Conservation (phyloP, 2,113 vertebrate genomes). For the Arvicanthis niloticus region DNA sequence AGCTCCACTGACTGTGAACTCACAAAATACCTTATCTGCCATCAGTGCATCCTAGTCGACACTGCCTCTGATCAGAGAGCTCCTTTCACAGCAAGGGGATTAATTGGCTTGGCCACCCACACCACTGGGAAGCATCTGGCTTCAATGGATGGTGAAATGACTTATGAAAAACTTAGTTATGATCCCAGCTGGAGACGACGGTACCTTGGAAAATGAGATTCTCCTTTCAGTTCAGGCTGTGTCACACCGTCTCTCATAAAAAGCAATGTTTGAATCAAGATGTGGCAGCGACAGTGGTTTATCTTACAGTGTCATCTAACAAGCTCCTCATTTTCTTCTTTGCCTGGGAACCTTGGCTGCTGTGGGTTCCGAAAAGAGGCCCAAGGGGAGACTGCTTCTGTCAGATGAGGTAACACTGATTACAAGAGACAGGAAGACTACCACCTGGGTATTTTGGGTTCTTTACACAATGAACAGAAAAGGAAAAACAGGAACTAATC, state of each 20-base stretch:
- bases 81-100: conserved; percentile 42
- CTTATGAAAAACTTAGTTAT: conserved; percentile 8
- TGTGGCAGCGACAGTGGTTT: neutral
- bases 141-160: conserved; percentile 49
- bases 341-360: neutral
- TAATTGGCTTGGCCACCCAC: conserved; percentile 1
- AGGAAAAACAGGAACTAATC: neutral
- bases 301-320: neutral
- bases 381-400: neutral
- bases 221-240: conserved; percentile 11
- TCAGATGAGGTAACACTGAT: neutral
- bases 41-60: neutral
- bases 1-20: neutral
- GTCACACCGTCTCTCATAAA: neutral
- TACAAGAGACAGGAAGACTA: neutral
- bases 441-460: neutral
- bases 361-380: neutral
- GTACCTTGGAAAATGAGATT: neutral
- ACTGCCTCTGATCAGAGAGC: neutral
- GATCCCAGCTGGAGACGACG: conserved; percentile 1
- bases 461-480: neutral
- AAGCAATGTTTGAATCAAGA: neutral
- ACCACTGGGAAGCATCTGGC: conserved; percentile 45
- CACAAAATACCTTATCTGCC: conserved; percentile 3
- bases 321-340: neutral